A percentile compares a stretch with the other conserved stretches of the same genome.
phyloP scores from a whole-genome alignment of 2,888 invertebrate genomes.

The Melolontha melolontha region DNA sequence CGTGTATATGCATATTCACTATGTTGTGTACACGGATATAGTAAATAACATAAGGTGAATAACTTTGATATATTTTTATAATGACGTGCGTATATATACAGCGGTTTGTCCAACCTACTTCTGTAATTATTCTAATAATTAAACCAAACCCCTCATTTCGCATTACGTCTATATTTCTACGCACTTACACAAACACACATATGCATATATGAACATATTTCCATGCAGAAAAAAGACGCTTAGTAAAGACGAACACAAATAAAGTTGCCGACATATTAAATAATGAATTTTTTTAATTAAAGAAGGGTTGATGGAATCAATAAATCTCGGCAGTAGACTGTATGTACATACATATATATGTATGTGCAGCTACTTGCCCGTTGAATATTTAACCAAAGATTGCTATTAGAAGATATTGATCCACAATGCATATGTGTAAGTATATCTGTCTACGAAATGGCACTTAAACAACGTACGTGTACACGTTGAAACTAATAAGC shows the following conservation, averaged over 20 bases:
- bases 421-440: not conserved
- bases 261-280: slow-evolving; percentile 7
- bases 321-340: not conserved
- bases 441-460: too few species aligned
- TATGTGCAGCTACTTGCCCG: slow-evolving; percentile 7
- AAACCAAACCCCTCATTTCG: slow-evolving; percentile 5
- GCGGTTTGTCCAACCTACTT: slow-evolving; percentile 17
- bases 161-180: not conserved
- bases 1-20: not conserved
- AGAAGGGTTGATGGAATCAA: slow-evolving; percentile 28
- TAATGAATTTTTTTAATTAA: slow-evolving; percentile 32
- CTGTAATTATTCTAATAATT: slow-evolving; percentile 29
- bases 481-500: too few species aligned
- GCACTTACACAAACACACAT: not conserved
- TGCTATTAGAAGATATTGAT: slow-evolving; percentile 30
- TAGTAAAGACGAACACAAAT: not conserved
- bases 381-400: slow-evolving; percentile 33
- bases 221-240: not conserved
- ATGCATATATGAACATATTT: too few species aligned
- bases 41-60: slow-evolving; percentile 8
- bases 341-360: not conserved
- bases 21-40: too few species aligned
- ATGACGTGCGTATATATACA: slow-evolving; percentile 1
- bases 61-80: slow-evolving; percentile 18
- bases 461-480: too few species aligned